Base-by-base conservation (phyloP, 2,888 invertebrate genomes). In the Chaitophorus viminalis region DNA sequence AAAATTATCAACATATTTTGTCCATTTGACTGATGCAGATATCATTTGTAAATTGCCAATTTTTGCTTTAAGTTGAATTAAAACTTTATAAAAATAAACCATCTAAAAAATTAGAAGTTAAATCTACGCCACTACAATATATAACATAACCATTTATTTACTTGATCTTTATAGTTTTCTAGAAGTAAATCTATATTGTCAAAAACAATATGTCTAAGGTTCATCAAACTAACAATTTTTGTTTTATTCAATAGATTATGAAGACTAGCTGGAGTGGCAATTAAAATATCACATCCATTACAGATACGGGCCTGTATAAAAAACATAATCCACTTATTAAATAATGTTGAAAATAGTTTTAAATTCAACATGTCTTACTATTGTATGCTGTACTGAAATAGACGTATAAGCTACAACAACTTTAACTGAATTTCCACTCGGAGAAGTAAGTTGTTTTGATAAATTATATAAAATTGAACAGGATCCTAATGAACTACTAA, bases 211-310 rank as follows among this genome's bases (percentile, higher is more conserved):
- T 87, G 39, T 25, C 21, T 79, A n/a, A 87, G 25, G 33, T 87
- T 87, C 11, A 17, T 74, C 81, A 65, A 87, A 60, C 46, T 74
- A 65, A 81, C 65, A 14, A 87, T 11, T 87, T 87, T 87, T 21
- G 79, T 14, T 46, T 87, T 74, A 17, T 46, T 74, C 6, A 87
- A n/a, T 21, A 87, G 1, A 81, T 81, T 60, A 9, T 65, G 25
- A 18, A 87, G 39, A 17, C 31, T n/a, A 65, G 46, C 31, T 65
- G 87, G 87, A 60, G 87, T 87, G 8, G 46, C 31, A 65, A 87
- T 81, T 54, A 87, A 39, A 81, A 87, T 39, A 29, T 81, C 79
- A 65, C 87, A 81, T n/a, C 87, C 87, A 74, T 87, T 87, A 54
- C 70, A 72, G 25, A 86, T 36, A 18, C 3, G 21, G 25, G 54